These are phyloP conservation scores for Macrosiphum euphorbiae DNA, from an alignment of 2,888 invertebrate genomes.

Conservation along the genomic window DNA sequence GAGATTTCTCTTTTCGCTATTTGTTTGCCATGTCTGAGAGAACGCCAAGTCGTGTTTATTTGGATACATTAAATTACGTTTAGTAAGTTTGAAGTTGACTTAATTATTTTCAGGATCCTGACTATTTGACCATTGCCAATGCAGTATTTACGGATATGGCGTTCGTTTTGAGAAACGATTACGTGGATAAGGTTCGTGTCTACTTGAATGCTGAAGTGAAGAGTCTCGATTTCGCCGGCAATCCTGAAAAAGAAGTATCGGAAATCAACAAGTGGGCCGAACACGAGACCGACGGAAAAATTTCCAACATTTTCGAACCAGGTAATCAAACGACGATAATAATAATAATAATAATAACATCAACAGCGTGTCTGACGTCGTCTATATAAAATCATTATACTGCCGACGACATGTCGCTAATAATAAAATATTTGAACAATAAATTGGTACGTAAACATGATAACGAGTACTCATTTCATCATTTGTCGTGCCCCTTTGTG, in stretches of 20 bases:
- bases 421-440: not conserved
- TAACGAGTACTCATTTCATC: not conserved
- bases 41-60: not conserved
- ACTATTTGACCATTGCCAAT: slow-evolving; percentile 35
- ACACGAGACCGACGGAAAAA: slow-evolving; percentile 35
- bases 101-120: slow-evolving; percentile 27
- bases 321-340: slow-evolving; percentile 1
- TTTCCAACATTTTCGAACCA: slow-evolving; percentile 3
- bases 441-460: not conserved
- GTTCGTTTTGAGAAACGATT: slow-evolving; percentile 44
- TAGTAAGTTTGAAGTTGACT: not conserved
- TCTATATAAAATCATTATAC: not conserved
- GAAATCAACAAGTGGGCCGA: slow-evolving; percentile 51
- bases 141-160: slow-evolving; percentile 40
- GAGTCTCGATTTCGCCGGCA: slow-evolving; percentile 29
- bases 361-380: not conserved
- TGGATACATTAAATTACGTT: not conserved
- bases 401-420: not conserved
- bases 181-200: slow-evolving; percentile 15
- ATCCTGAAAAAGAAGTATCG: not conserved
- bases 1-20: not conserved
- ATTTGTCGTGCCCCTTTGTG: not conserved
- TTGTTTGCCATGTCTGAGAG: not conserved
- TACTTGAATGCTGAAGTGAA: slow-evolving; percentile 47
- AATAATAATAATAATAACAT: not conserved